phyloP scores from a whole-genome alignment of 1,140 invertebrate genomes.

The Muscidifurax raptorellus region DNA sequence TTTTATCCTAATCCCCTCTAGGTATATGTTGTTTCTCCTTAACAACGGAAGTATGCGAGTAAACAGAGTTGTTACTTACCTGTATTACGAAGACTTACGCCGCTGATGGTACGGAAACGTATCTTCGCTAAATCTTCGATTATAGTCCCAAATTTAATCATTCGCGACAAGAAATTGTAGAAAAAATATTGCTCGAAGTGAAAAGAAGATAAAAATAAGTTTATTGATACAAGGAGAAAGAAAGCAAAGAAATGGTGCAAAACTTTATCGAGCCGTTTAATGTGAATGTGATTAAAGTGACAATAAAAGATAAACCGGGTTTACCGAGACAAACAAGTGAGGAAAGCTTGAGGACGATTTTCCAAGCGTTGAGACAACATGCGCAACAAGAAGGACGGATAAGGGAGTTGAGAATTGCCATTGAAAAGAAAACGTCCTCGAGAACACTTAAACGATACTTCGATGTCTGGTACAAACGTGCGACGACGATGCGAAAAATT shows the following conservation, averaged over 20 bases:
- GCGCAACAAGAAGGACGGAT: slow-evolving; percentile 15
- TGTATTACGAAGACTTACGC: no score
- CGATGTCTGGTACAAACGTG: slow-evolving; percentile 58
- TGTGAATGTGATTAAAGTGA: slow-evolving; percentile 65
- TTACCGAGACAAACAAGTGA: slow-evolving; percentile 5
- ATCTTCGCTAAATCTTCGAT: not conserved
- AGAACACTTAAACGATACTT: slow-evolving; percentile 55
- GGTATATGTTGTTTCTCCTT: not conserved
- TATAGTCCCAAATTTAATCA: not conserved
- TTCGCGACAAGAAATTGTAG: not conserved
- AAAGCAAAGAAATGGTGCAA: slow-evolving; percentile 26
- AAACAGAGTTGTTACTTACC: slow-evolving; percentile 1
- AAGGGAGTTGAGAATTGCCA: not conserved
- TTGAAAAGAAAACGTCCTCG: slow-evolving; percentile 36
- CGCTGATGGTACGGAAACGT: not conserved
- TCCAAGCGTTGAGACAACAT: slow-evolving; percentile 17
- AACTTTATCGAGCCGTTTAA: slow-evolving; percentile 10
- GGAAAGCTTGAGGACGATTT: not conserved
- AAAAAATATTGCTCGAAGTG: not conserved
- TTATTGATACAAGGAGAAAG: not conserved
- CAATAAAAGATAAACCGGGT: slow-evolving; percentile 68
- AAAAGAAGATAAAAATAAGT: not conserved
- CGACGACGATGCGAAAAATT: slow-evolving; percentile 32
- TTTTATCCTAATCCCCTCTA: not conserved
- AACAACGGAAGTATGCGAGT: not conserved